These are phyloP conservation scores for Rhinella marina DNA, from an alignment of 2,797 vertebrate species.

Conservation along the genomic window DNA sequence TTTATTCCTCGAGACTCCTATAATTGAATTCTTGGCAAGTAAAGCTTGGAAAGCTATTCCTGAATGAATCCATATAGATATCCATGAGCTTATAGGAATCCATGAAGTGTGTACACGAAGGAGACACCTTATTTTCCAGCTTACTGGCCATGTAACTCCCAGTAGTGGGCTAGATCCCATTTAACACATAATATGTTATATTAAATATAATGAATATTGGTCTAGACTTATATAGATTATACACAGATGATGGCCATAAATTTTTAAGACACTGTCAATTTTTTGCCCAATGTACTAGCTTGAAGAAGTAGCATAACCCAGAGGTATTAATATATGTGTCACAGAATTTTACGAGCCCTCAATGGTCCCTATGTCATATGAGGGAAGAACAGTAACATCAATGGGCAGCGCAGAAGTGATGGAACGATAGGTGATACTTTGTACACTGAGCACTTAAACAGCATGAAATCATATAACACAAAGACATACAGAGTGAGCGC, in stretches of 20 bases:
- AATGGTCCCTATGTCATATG: too few species aligned
- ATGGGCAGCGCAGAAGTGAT: too few species aligned
- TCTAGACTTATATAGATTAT: neutral
- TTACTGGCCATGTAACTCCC: slow-evolving; percentile 37
- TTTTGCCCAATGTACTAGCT: neutral
- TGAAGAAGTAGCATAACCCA: neutral
- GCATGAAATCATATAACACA: too few species aligned
- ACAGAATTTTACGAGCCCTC: too few species aligned
- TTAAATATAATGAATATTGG: neutral
- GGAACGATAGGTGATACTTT: too few species aligned
- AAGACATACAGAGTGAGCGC: too few species aligned
- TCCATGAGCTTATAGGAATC: slow-evolving; percentile 43
- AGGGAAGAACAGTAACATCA: too few species aligned
- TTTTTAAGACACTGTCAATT: neutral
- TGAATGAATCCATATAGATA: slow-evolving; percentile 37
- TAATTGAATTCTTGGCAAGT: slow-evolving; percentile 44
- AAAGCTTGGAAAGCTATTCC: slow-evolving; percentile 25
- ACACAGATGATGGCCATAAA: neutral
- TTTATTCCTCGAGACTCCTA: slow-evolving; percentile 22
- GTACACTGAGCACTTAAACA: too few species aligned
- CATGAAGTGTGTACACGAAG: slow-evolving; percentile 40
- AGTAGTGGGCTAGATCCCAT: slow-evolving; percentile 18
- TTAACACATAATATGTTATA: slow-evolving; percentile 22
- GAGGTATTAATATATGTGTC: neutral
- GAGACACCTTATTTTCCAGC: slow-evolving; percentile 41